Evolutionary conservation across 2,113 vertebrate genomes (phyloP).

Genomic region (Epinephelus fuscoguttatus): DNA sequence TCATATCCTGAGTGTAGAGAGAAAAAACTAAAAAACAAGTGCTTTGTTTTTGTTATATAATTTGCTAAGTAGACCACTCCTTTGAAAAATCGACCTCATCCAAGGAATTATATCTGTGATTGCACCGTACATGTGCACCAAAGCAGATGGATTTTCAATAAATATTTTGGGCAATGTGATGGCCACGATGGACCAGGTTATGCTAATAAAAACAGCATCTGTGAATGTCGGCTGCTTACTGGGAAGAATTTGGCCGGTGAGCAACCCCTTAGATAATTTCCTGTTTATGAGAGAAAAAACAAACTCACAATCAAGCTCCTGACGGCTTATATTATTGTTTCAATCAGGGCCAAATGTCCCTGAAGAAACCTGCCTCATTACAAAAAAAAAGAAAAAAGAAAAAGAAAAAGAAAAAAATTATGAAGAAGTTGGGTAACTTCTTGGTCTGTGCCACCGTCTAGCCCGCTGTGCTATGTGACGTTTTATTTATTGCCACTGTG

Average conservation of each 20-base stretch:
- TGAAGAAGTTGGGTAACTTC: conserved; percentile 15
- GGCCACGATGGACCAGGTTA: conserved; percentile 23
- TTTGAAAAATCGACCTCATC: not conserved
- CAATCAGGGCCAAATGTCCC: conserved; percentile 9
- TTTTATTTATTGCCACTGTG: conserved; percentile 65
- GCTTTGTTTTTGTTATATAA: not conserved
- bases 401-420: not conserved
- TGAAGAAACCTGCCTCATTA: conserved; percentile 1
- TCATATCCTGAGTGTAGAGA: not conserved
- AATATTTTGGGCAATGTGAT: conserved; percentile 28
- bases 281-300: conserved; percentile 47
- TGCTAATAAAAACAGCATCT: conserved; percentile 54
- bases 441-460: not conserved
- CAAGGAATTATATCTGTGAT: conserved; percentile 3
- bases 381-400: not conserved
- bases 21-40: not conserved
- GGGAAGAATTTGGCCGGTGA: conserved; percentile 42
- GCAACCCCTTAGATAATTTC: conserved; percentile 56
- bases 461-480: conserved; percentile 19
- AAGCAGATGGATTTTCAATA: conserved; percentile 36
- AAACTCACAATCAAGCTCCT: conserved; percentile 41
- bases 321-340: conserved; percentile 25
- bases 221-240: conserved; percentile 35
- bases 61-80: not conserved
- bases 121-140: conserved; percentile 6